Conservation (phyloP, 2,888 invertebrate genomes). For the Agriopis leucophaearia region DNA sequence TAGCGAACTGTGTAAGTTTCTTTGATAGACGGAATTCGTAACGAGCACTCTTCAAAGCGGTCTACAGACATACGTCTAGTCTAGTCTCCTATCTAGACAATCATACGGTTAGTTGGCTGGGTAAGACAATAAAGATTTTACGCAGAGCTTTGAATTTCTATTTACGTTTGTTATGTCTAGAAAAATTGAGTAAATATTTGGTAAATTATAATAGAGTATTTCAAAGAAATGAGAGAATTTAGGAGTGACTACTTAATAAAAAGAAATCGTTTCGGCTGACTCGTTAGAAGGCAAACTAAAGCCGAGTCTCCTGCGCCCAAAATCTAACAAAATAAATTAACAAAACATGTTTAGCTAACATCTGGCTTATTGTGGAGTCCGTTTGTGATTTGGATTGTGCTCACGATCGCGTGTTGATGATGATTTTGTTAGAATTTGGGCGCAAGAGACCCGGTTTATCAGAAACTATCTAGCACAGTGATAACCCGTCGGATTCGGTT, state of each 20-base stretch:
- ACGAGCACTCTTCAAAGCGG: conserved; percentile 45
- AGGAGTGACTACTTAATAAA: not conserved
- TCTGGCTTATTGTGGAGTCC: no score
- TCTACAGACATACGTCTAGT: conserved; percentile 28
- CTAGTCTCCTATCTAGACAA: conserved; percentile 20
- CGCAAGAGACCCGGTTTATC: no score
- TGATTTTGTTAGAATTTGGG: no score
- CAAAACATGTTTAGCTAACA: no score
- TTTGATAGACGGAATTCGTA: conserved; percentile 52
- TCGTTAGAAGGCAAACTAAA: no score
- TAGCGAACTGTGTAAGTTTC: conserved; percentile 49
- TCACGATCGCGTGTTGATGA: no score
- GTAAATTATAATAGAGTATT: not conserved
- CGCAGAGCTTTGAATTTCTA: not conserved
- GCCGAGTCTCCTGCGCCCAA: no score
- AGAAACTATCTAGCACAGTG: no score
- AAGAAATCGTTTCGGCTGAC: no score
- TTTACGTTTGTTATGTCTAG: not conserved
- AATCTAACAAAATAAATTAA: no score
- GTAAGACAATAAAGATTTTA: conserved; percentile 18
- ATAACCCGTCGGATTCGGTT: no score
- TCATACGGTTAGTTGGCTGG: conserved; percentile 14
- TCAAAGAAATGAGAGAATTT: conserved; percentile 3
- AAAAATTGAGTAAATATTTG: not conserved
- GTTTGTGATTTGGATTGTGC: no score